Base-by-base conservation (phyloP, 1,140 invertebrate genomes). In the Druon quercuslanigerum region DNA sequence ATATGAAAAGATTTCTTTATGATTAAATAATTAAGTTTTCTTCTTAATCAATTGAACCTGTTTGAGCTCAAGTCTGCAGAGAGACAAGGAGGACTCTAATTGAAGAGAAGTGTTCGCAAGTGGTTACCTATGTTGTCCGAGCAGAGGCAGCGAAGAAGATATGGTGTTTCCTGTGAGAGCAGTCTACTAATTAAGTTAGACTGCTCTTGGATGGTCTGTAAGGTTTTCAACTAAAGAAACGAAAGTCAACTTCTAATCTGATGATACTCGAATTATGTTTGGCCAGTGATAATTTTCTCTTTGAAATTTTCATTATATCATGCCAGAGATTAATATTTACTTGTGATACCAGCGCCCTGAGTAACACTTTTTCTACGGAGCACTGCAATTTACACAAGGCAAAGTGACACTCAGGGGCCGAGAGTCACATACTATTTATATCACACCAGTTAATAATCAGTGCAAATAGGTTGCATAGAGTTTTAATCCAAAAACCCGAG, bases 81-180 rank as follows among this genome's bases (percentile, higher is more conserved):
- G 57, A 60, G 20, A 60, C 57, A 60, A 60, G 57, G 20, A 60
- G 20, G 25, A 60, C 20, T 60, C 20, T 60, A 60, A 60, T 60
- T 60, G 57, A 60, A 60, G 57, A 60, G 57, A 60, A 60, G 57
- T 60, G 57, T 60, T 60, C 20, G 57, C 57, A 60, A 60, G 57
- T 60, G 57, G 57, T 60, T 60, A n/a, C n/a, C n/a, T n/a, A 60
- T 60, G 57, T 60, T 60, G 57, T 25, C 57, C 40, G 57, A 60
- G 33, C 57, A 60, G 57, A 60, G 57, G 20, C 57, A 60, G 57
- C 57, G 57, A 60, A 60, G 57, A 60, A 60, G 57, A 60, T 60
- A 60, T 60, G 25, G 57, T 60, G 20, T 60, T 60, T 40, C 57
- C 57, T 60, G 57, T 60, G 57, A 60, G 57, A 60, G 57, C 14